Conservation (phyloP, 1,140 invertebrate species). For the Arctopsyche grandis region DNA sequence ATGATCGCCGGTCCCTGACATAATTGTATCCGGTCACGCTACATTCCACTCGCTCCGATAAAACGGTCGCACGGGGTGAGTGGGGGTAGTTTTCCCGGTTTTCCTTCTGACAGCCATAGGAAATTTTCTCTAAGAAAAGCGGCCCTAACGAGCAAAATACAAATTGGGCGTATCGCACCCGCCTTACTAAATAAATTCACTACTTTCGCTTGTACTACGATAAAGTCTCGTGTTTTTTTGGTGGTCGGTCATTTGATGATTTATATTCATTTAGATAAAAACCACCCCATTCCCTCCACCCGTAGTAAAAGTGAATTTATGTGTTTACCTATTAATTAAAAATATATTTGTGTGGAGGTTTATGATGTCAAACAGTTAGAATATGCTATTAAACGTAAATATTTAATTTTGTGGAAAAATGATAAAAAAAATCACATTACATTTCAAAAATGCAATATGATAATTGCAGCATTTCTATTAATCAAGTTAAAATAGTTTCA, state of each 20-base stretch:
- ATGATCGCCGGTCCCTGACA: slow-evolving; percentile 27
- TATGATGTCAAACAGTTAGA: background rate
- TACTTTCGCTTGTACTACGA: slow-evolving; percentile 20
- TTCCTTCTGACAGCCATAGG: background rate
- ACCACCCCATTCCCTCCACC: too few relatives aligned
- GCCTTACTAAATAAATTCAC: slow-evolving; percentile 37
- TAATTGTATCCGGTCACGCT: slow-evolving; percentile 46
- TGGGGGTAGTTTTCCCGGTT: background rate
- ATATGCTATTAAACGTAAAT: too few relatives aligned
- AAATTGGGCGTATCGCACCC: slow-evolving; percentile 37
- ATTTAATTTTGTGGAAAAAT: too few relatives aligned
- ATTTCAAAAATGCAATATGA: too few relatives aligned
- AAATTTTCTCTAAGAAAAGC: slow-evolving; percentile 19
- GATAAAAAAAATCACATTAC: too few relatives aligned
- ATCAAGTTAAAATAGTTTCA: too few relatives aligned
- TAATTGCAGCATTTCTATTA: too few relatives aligned
- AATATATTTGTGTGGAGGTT: too few relatives aligned
- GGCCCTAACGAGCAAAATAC: slow-evolving; percentile 38
- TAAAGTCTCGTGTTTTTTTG: slow-evolving; percentile 32
- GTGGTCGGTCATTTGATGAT: slow-evolving; percentile 26
- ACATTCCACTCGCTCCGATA: background rate
- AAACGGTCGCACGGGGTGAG: background rate
- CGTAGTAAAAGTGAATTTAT: slow-evolving; percentile 16
- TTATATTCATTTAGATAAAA: slow-evolving; percentile 37
- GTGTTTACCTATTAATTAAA: background rate